Evolutionary conservation across 2,113 vertebrate genomes (phyloP).

Genomic region (Bagarius yarrelli): DNA sequence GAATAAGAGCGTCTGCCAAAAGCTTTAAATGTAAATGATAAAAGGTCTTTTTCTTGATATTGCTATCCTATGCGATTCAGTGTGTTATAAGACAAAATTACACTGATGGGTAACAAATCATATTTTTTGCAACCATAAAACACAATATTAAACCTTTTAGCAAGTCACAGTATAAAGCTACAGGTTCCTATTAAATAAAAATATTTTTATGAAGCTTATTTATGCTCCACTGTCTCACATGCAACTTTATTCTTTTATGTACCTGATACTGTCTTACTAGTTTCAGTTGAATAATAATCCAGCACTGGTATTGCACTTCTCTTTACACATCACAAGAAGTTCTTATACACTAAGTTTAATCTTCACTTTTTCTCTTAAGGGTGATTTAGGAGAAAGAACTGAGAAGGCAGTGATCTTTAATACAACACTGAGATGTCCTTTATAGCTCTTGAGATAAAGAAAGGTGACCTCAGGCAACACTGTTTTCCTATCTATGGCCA

Average conservation of each 20-base stretch:
- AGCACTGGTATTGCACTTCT: background rate
- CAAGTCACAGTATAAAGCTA: background rate
- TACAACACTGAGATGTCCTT: conserved; percentile 28
- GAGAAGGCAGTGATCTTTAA: conserved; percentile 22
- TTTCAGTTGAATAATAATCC: background rate
- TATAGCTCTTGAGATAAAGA: conserved; percentile 21
- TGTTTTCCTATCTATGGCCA: conserved; percentile 30
- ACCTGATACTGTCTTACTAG: background rate
- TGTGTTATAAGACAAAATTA: no score
- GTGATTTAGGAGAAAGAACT: conserved; percentile 24
- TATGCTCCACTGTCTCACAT: background rate
- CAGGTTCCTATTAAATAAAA: background rate
- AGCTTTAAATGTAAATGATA: no score
- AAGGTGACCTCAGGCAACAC: conserved; percentile 26
- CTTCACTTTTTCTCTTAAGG: conserved; percentile 17
- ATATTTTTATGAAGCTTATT: background rate
- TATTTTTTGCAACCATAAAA: background rate
- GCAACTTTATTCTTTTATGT: background rate
- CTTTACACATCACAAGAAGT: background rate
- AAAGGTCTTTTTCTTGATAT: no score
- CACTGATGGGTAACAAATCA: background rate
- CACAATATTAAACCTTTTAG: background rate
- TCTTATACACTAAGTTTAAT: conserved; percentile 23
- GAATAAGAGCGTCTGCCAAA: no score
- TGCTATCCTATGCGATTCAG: no score